phyloP scores from a whole-genome alignment of 2,888 invertebrate species.

The Philopedon plagiatum region DNA sequence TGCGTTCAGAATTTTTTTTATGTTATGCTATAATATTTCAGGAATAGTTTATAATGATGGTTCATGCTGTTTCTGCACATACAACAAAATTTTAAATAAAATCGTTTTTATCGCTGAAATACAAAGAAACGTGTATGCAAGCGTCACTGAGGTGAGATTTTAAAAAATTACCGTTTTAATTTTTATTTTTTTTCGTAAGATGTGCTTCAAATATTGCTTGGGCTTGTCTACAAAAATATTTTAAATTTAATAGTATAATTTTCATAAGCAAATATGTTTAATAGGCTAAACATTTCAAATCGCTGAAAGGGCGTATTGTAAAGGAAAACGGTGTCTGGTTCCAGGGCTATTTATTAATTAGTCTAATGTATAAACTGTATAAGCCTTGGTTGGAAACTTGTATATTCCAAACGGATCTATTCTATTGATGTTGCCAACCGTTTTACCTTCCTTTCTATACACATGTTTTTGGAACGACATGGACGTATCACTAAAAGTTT shows the following conservation, averaged over 20 bases:
- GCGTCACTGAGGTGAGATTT: too few species aligned
- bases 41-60: too few species aligned
- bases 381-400: conserved; percentile 61
- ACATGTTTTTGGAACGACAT: conserved; percentile 28
- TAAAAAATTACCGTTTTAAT: too few species aligned
- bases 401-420: conserved; percentile 62
- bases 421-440: conserved; percentile 61
- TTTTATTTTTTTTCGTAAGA: too few species aligned
- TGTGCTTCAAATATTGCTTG: neutral
- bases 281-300: conserved; percentile 12
- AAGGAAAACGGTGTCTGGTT: conserved; percentile 53
- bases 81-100: too few species aligned
- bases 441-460: conserved; percentile 44
- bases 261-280: neutral
- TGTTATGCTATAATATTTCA: too few species aligned
- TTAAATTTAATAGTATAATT: neutral
- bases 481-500: conserved; percentile 11
- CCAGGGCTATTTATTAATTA: conserved; percentile 67
- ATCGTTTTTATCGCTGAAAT: too few species aligned
- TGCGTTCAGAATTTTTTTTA: too few species aligned
- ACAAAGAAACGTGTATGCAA: too few species aligned
- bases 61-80: too few species aligned
- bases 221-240: too few species aligned
- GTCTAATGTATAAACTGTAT: conserved; percentile 66
- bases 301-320: conserved; percentile 1